A percentile compares a stretch with the other conserved stretches of the same genome.
Conservation (phyloP, 2,888 invertebrate species). For the Tiphia femorata region DNA sequence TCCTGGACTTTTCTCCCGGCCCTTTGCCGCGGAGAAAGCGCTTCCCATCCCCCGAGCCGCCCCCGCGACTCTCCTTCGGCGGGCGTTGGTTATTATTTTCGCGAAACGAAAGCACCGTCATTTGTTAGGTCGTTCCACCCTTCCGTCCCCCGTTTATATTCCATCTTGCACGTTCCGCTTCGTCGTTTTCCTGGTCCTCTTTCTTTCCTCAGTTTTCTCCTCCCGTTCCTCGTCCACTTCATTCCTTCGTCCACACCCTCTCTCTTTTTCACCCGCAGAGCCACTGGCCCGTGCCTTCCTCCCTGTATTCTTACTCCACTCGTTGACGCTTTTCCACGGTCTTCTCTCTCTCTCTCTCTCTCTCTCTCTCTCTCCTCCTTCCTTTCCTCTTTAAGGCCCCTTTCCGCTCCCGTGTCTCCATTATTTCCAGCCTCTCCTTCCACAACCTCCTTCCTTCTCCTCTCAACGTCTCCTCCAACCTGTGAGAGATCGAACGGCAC, state of each 20-base stretch:
- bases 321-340: not conserved
- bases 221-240: slow-evolving; percentile 11
- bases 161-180: slow-evolving; percentile 10
- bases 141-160: no score
- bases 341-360: slow-evolving; percentile 7
- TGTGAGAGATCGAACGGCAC: slow-evolving; percentile 18
- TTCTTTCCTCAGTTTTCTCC: slow-evolving; percentile 15
- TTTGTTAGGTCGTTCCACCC: slow-evolving; percentile 31
- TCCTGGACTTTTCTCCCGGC: slow-evolving; percentile 19
- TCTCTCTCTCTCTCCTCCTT: not conserved
- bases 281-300: no score
- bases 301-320: no score
- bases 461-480: not conserved
- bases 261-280: not conserved
- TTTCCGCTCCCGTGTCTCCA: not conserved
- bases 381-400: not conserved
- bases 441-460: not conserved
- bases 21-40: slow-evolving; percentile 6
- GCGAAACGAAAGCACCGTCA: slow-evolving; percentile 24
- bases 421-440: no score
- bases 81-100: slow-evolving; percentile 35
- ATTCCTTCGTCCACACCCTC: not conserved
- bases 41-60: not conserved
- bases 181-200: slow-evolving; percentile 12
- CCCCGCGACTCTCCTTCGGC: not conserved